Conservation (phyloP, 1,140 invertebrate species). For the Babylonia areolata region DNA sequence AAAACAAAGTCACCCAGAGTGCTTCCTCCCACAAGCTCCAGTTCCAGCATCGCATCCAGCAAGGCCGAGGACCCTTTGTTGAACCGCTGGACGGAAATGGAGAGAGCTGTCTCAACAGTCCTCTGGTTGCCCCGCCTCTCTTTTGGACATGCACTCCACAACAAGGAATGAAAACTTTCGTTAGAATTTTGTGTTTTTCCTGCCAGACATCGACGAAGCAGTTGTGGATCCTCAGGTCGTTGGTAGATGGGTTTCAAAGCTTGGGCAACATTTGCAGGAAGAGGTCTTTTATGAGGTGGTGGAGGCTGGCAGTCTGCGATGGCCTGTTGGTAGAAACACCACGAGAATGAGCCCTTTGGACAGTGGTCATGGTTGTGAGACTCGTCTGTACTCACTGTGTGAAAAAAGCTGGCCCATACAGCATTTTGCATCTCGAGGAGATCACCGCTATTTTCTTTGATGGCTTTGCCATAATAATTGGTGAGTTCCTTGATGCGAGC, state of each 20-base stretch:
- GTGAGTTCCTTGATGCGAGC: too few species aligned
- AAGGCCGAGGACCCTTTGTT: neutral
- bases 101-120: neutral
- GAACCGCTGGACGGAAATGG: neutral
- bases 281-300: neutral
- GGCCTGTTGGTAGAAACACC: slow-evolving; percentile 21
- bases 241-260: neutral
- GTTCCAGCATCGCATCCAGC: neutral
- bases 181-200: slow-evolving; percentile 24
- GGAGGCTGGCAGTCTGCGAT: neutral
- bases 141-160: slow-evolving; percentile 1
- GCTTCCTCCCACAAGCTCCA: neutral
- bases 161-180: neutral
- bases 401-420: too few species aligned
- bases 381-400: too few species aligned
- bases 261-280: neutral
- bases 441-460: too few species aligned
- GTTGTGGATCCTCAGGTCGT: neutral
- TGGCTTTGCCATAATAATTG: too few species aligned
- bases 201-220: neutral
- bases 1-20: neutral
- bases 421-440: too few species aligned
- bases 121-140: neutral
- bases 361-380: slow-evolving; percentile 10
- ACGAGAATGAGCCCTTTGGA: neutral